phyloP scores from a whole-genome alignment of 2,113 vertebrate species.

The Rhynchomys soricoides region DNA sequence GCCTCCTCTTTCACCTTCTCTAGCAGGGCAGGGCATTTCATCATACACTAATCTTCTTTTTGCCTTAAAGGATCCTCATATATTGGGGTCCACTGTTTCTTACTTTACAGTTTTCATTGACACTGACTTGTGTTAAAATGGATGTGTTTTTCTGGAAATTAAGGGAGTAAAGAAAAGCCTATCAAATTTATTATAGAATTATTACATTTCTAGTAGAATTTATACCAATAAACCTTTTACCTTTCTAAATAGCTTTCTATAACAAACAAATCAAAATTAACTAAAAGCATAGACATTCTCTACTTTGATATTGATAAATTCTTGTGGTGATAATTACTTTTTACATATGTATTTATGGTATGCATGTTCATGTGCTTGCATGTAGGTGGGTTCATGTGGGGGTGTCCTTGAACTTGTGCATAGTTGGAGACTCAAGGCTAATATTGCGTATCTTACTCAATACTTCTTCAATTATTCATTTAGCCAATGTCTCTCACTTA shows the following conservation, averaged over 20 bases:
- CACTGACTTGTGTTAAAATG: background rate
- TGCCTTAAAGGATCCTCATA: background rate
- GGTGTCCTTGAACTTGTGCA: background rate
- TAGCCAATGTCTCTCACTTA: background rate
- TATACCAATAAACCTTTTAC: background rate
- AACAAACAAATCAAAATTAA: background rate
- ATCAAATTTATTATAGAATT: constrained; percentile 31
- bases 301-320: background rate
- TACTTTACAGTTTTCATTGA: background rate
- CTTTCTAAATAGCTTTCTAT: background rate
- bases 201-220: background rate
- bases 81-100: background rate
- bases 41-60: background rate
- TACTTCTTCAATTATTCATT: background rate
- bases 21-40: background rate
- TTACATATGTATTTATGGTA: background rate
- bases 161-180: background rate
- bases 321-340: background rate
- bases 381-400: background rate
- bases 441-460: background rate
- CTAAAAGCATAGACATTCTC: background rate
- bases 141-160: background rate
- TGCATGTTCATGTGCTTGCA: background rate
- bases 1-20: background rate
- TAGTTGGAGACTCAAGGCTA: background rate